Evolutionary conservation across 1,140 invertebrate genomes (phyloP), one percentile per base, ranked within the genome.

Genomic region (Drosophila setifemur): DNA sequence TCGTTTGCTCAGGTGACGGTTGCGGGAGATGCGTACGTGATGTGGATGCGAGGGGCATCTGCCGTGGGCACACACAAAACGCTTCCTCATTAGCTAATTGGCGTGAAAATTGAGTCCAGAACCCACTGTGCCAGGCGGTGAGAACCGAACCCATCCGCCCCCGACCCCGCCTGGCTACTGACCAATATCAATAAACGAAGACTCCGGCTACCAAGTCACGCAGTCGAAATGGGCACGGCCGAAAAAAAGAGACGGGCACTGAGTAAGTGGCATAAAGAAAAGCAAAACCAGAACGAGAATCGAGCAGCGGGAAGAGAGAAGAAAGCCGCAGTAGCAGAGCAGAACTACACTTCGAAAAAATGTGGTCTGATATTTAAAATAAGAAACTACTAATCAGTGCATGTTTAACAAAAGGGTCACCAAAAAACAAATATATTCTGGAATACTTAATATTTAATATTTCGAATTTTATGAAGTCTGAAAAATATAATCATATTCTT

Each of bases 81-180:
- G 52, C 61, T 85, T 85, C 79, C 79, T 79, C 72, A 78, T 85
- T 86, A 73, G 70, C 79, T 85, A 85, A 86, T 86, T 85, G 71
- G 58, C 82, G 75, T 86, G 74, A 86, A 85, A 72, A 68, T 52
- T 26, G 39, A 54, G 66, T 52, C 49, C 52, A 37, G 43, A 25
- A 18, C 39, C 74, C 81, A 85, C 79, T 86, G 79, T 74, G 60
- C 74, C 39, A 42, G 33, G 9, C 19, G 40, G 47, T 61, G 67
- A 74, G 77, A 82, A 81, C 55, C 58, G 31, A 35, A 23, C 29
- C 7, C 23, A 14, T 8, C 31, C 44, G 9, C 18, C 16, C 45
- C 26, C 35, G 18, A 35, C 18, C 25, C 18, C 33, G 8, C 49
- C n/a, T 48, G 31, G 23, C 61, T 39, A 54, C 33, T 35, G 29